Evolutionary conservation across 2,888 invertebrate genomes (phyloP), one percentile per base, ranked within the genome.

Genomic region (Polyploca ridens): DNA sequence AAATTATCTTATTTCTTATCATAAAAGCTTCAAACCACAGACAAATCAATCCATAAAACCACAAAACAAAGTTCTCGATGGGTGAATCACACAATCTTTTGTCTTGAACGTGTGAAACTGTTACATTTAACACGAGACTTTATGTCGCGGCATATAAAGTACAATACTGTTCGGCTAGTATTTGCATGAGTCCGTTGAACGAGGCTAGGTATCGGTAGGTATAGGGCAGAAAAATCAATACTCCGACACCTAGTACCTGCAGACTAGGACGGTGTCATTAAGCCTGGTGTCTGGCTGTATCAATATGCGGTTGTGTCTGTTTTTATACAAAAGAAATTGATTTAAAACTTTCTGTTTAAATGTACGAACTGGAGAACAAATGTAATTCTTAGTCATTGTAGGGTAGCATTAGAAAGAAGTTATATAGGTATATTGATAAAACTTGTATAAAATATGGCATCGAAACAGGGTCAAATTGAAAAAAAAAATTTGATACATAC

Each of bases 51-150:
- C 16, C 19, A 54, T 54, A 3, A 54, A 54, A 54, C 46, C 46
- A 71, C 75, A 74, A 68, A 76, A 77, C 69, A 77, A 76, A 82
- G 81, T 82, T 78, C 79, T 83, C 74, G 69, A 73, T 67, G 76
- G 70, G 83, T 88, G 87, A 87, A 81, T 88, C 88, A 88, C 71
- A 72, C 76, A 73, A 78, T 78, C 87, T 82, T 88, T 87, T 87
- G 87, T 88, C 83, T 82, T 75, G 75, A 79, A 81, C 75, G 78
- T 74, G 72, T 72, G 63, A 65, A 54, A 64, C 49, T 62, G 65
- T 44, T 0, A 33, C 54, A 5, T 3, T 44, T 67, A 16, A 46
- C 65, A 62, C 66, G 66, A 71, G 74, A 71, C 82, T 67, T 11
- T 76, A 76, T 66, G 44, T 0, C 11, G 3, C n/a, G 14, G 3